Evolutionary conservation across 2,888 invertebrate species (phyloP).

Genomic region (Philopedon plagiatum): DNA sequence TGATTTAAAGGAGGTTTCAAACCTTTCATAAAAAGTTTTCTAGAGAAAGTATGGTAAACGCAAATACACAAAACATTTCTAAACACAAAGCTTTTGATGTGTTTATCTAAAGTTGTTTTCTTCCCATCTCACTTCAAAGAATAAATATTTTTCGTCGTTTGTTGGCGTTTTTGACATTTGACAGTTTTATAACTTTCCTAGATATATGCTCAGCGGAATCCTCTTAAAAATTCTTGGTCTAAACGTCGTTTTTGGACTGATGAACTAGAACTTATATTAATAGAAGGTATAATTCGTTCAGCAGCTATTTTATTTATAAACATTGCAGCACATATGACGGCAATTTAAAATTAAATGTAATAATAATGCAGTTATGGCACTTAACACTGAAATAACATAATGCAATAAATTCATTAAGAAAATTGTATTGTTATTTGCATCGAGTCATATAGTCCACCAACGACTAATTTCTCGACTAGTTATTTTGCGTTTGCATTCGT

Average conservation of each 20-base stretch:
- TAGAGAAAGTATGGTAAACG: too few species aligned
- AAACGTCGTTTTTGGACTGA: neutral
- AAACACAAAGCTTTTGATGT: too few species aligned
- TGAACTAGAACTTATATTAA: neutral
- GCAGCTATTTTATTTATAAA: constrained; percentile 39
- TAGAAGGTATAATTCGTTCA: constrained; percentile 18
- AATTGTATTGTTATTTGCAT: constrained; percentile 46
- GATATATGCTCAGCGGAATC: neutral
- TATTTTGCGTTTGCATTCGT: neutral
- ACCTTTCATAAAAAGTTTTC: too few species aligned
- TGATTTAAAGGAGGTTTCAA: too few species aligned
- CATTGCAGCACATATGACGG: constrained; percentile 36
- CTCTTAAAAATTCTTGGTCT: neutral
- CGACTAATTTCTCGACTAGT: constrained; percentile 3
- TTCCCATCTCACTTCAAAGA: too few species aligned
- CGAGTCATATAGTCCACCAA: neutral
- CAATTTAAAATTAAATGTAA: constrained; percentile 48
- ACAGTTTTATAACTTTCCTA: neutral
- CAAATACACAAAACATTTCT: too few species aligned
- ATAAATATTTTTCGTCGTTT: too few species aligned
- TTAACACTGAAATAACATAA: constrained; percentile 46
- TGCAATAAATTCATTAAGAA: constrained; percentile 51
- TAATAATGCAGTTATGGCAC: constrained; percentile 50
- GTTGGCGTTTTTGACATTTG: too few species aligned
- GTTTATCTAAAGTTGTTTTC: too few species aligned